These are phyloP conservation scores for Bombus ignitus DNA, from an alignment of 1,140 invertebrate genomes.

Conservation along the genomic window DNA sequence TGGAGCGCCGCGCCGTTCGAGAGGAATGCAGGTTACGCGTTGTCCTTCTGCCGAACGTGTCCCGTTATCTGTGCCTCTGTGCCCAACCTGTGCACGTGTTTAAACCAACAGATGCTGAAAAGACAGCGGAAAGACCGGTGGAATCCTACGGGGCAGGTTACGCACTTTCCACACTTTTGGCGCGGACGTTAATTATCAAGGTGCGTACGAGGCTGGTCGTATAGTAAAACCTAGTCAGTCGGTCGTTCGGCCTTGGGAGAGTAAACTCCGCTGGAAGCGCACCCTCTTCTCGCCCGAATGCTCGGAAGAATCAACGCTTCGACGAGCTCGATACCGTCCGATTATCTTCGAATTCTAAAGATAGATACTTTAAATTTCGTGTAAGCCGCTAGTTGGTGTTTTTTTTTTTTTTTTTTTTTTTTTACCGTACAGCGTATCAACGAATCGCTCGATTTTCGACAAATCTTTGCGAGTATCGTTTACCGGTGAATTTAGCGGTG, in stretches of 20 bases:
- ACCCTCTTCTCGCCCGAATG: not conserved
- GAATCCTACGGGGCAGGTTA: constrained; percentile 43
- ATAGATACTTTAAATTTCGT: too few species aligned
- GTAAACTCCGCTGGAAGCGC: constrained; percentile 41
- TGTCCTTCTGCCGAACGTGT: constrained; percentile 29
- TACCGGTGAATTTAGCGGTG: not conserved
- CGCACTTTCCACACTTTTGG: constrained; percentile 52
- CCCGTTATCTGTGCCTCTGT: constrained; percentile 34
- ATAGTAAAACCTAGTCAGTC: constrained; percentile 47
- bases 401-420: too few species aligned
- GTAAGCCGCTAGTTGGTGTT: too few species aligned
- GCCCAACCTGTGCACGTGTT: not conserved
- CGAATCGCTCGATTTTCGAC: too few species aligned
- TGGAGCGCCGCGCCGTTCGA: not conserved
- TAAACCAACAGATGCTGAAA: not conserved
- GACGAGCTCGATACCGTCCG: too few species aligned
- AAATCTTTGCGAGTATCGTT: too few species aligned
- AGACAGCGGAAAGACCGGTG: not conserved
- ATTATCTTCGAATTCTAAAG: too few species aligned
- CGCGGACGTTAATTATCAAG: constrained; percentile 40
- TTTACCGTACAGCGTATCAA: too few species aligned
- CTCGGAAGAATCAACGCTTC: too few species aligned
- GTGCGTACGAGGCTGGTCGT: not conserved
- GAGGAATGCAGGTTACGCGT: constrained; percentile 21
- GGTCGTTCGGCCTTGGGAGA: constrained; percentile 12